Conservation (phyloP, 1,140 invertebrate species). For the Drosophila quadrilineata region DNA sequence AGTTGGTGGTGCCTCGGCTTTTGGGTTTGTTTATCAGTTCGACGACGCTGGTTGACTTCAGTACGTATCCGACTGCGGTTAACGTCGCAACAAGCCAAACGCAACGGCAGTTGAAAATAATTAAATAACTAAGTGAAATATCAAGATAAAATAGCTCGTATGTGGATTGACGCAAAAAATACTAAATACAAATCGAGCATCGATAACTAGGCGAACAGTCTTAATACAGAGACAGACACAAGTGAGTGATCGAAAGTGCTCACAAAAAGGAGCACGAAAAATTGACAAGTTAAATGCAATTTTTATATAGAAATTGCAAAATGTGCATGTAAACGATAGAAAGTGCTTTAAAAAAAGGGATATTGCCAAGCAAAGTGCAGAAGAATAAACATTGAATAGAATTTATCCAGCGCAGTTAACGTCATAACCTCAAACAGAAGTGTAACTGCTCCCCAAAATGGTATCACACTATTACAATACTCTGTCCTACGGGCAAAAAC, state of each 20-base stretch:
- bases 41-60: constrained; percentile 44
- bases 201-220: neutral
- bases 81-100: constrained; percentile 52
- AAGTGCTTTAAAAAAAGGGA: constrained; percentile 17
- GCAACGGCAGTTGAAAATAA: constrained; percentile 50
- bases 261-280: constrained; percentile 13
- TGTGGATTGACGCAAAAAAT: constrained; percentile 9
- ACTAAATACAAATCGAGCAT: constrained; percentile 12
- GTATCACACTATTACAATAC: constrained; percentile 78
- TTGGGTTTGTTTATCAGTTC: constrained; percentile 61
- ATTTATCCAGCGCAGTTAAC: constrained; percentile 1
- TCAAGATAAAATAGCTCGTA: constrained; percentile 6
- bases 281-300: constrained; percentile 13
- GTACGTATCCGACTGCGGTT: constrained; percentile 66
- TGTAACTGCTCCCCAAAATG: constrained; percentile 51
- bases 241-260: constrained; percentile 15
- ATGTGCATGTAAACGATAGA: constrained; percentile 30
- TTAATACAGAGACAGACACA: constrained; percentile 10
- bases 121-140: constrained; percentile 2
- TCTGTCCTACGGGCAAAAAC: constrained; percentile 74
- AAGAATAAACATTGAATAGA: neutral
- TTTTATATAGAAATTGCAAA: constrained; percentile 14
- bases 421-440: constrained; percentile 38
- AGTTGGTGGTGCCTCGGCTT: constrained; percentile 17
- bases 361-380: neutral